A percentile compares a stretch with the other conserved stretches of the same genome.
Conservation (phyloP, 2,888 invertebrate species). For the Plagodis dolabraria region DNA sequence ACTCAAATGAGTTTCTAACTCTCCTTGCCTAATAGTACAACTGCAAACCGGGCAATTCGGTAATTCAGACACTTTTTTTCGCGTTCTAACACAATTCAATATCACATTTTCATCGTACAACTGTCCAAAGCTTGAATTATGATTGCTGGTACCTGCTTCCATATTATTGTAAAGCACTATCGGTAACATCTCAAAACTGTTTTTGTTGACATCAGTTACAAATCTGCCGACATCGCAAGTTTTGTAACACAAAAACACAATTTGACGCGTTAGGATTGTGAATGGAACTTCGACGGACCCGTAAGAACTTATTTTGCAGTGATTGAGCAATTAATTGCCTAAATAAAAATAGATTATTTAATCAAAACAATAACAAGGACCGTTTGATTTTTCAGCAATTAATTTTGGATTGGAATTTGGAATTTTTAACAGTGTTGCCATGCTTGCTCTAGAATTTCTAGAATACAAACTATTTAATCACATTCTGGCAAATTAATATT, state of each 20-base stretch:
- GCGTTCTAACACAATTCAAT: constrained; percentile 80
- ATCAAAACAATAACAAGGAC: constrained; percentile 58
- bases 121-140: constrained; percentile 56
- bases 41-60: constrained; percentile 96
- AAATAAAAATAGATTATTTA: constrained; percentile 45
- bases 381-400: neutral
- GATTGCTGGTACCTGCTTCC: constrained; percentile 67
- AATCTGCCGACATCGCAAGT: constrained; percentile 75
- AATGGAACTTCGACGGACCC: constrained; percentile 57
- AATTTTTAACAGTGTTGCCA: too few species aligned
- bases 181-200: constrained; percentile 74
- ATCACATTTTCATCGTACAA: constrained; percentile 74
- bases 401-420: too few species aligned
- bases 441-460: too few species aligned
- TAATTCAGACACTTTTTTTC: constrained; percentile 87
- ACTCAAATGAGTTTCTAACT: constrained; percentile 92
- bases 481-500: too few species aligned
- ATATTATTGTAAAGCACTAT: constrained; percentile 75
- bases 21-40: constrained; percentile 91
- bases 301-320: constrained; percentile 66
- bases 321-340: constrained; percentile 44
- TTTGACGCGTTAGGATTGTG: constrained; percentile 41
- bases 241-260: constrained; percentile 49
- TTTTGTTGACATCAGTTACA: constrained; percentile 51
- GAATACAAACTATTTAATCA: too few species aligned